Percentiles rank a stretch among this genome's conserved stretches.
Conservation (phyloP, 2,797 vertebrate genomes). For the Peromyscus melanophrys region DNA sequence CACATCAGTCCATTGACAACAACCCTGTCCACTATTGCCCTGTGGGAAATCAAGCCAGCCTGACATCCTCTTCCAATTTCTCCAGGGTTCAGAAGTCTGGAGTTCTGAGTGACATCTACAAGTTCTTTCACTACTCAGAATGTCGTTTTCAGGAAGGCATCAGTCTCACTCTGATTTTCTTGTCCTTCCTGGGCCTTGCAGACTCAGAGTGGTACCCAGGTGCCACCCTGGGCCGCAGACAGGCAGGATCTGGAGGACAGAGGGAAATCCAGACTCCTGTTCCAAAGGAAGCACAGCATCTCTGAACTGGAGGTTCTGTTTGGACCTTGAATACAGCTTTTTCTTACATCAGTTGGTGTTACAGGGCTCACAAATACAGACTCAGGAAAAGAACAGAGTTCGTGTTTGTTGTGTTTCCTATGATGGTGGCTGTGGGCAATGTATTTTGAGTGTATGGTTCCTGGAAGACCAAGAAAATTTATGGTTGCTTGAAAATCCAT, state of each 20-base stretch:
- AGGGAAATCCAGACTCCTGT: neutral
- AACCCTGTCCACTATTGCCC: neutral
- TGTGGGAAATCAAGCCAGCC: neutral
- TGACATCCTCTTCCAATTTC: neutral
- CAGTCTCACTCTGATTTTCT: neutral
- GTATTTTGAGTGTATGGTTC: slow-evolving; percentile 43
- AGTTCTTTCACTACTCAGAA: neutral
- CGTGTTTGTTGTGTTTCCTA: neutral
- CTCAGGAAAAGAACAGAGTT: neutral
- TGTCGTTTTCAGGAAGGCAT: neutral
- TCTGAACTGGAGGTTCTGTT: neutral
- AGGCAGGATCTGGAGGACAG: neutral
- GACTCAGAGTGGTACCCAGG: neutral
- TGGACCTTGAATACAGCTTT: neutral
- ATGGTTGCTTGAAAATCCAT: slow-evolving; percentile 51
- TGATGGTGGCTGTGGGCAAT: slow-evolving; percentile 24
- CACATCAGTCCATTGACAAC: neutral
- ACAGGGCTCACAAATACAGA: neutral
- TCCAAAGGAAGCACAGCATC: neutral
- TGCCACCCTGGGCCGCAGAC: neutral
- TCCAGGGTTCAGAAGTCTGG: neutral
- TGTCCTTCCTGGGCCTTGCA: neutral
- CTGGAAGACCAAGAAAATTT: slow-evolving; percentile 42
- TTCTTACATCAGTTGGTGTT: neutral
- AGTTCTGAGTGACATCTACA: neutral